Base-by-base conservation (phyloP, 2,113 vertebrate species). In the Urocolius indicus region DNA sequence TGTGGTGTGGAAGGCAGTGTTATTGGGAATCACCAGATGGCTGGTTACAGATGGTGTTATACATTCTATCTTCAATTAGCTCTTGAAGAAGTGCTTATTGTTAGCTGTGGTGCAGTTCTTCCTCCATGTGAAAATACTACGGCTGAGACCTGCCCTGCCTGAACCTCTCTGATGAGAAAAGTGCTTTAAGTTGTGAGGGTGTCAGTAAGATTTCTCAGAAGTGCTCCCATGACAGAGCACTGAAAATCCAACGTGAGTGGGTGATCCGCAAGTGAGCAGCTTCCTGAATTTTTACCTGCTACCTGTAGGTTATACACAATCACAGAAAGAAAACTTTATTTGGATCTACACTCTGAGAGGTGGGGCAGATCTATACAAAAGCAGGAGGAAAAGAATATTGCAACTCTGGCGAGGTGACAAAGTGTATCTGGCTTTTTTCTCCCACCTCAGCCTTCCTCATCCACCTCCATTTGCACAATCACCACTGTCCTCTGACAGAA, bases 11-110 rank as follows among this genome's bases (percentile, higher is more conserved):
- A 96, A 96, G 88, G 93, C 93, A 97, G 84, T 94, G 95, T 96
- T 97, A 96, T 96, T 97, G 95, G 94, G 86, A 96, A 95, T 97
- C 95, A 96, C 94, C 93, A 96, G 94, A 96, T 97, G 95, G 95
- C 93, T 97, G 92, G 86, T 96, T 96, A 97, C 95, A 96, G 96
- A 96, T 96, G 95, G 94, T 87, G 95, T 97, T 94, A 95, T 97
- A 96, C 94, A 97, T 96, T 97, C 95, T 92, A 96, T 96, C 96
- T 96, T 96, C 96, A 97, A 96, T 97, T 96, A 97, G 95, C 93
- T 97, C 95, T 97, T 96, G 96, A 97, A 95, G 94, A 96, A 96
- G 92, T 96, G 96, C 93, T 96, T 96, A 95, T 96, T 97, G 95
- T 94, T 96, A 97, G 92, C 90, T 90, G 93, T 87, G 93, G 92